These are phyloP conservation scores for Thaleichthys pacificus DNA, from an alignment of 2,797 vertebrate genomes.

Conservation along the genomic window DNA sequence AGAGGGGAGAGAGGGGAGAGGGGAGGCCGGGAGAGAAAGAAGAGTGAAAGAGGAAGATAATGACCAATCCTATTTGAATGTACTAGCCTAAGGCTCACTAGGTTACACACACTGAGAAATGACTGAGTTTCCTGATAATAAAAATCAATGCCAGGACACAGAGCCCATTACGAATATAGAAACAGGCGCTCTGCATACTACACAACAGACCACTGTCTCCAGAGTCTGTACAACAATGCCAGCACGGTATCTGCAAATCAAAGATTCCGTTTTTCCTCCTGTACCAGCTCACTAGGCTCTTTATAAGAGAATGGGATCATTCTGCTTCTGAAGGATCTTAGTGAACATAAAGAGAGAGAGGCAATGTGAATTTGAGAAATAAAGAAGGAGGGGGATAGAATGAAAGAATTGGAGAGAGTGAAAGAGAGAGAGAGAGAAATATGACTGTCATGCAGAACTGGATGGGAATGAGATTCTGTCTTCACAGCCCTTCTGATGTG, in stretches of 20 bases:
- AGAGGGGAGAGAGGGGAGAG: slow-evolving; percentile 15
- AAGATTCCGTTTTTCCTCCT: too few relatives aligned
- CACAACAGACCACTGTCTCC: too few relatives aligned
- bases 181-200: not conserved
- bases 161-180: not conserved
- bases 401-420: not conserved
- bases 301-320: not conserved
- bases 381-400: not conserved
- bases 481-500: not conserved
- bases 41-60: not conserved
- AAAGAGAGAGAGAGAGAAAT: not conserved
- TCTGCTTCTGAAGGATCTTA: not conserved
- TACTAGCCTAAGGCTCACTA: not conserved
- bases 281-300: too few relatives aligned
- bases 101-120: not conserved
- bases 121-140: not conserved
- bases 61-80: not conserved
- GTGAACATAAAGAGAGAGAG: not conserved
- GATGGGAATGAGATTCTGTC: slow-evolving; percentile 6
- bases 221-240: too few relatives aligned
- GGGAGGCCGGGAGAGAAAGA: not conserved
- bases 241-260: too few relatives aligned
- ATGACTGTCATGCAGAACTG: slow-evolving; percentile 6
- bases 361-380: not conserved
- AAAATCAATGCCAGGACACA: not conserved